Conservation (phyloP, 1,140 invertebrate species). For the Matsumurasca onukii region DNA sequence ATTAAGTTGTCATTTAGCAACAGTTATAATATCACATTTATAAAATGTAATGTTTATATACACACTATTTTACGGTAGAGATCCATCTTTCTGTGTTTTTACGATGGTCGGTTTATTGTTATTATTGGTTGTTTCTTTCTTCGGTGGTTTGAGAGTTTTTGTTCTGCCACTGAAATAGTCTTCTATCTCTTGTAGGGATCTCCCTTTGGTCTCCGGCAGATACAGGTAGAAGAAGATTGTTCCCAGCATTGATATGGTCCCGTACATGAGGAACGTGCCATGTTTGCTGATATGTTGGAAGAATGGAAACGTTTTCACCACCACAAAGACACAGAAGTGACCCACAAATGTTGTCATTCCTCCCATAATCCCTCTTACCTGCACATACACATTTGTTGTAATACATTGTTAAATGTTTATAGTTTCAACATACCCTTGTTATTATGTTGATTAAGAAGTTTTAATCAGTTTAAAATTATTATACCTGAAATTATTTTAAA, state of each 20-base stretch:
- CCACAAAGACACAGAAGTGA: constrained; percentile 63
- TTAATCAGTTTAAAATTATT: too few species aligned
- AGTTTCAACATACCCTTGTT: too few species aligned
- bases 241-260: constrained; percentile 57
- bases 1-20: constrained; percentile 13
- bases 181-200: constrained; percentile 74
- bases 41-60: constrained; percentile 11
- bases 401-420: too few species aligned
- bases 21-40: constrained; percentile 7
- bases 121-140: constrained; percentile 10
- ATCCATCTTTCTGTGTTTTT: constrained; percentile 31
- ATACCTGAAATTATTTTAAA: too few species aligned
- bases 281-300: constrained; percentile 54
- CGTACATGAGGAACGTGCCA: constrained; percentile 64
- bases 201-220: constrained; percentile 80
- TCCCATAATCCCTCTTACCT: constrained; percentile 65
- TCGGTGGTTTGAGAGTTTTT: constrained; percentile 42
- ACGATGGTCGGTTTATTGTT: constrained; percentile 34
- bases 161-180: constrained; percentile 62
- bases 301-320: constrained; percentile 66
- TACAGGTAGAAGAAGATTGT: constrained; percentile 60
- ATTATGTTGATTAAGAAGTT: too few species aligned
- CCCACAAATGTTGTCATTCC: constrained; percentile 65
- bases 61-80: constrained; percentile 33
- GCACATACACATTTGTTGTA: too few species aligned